Evolutionary conservation across 2,888 invertebrate species (phyloP), one percentile per base, ranked within the genome.

Genomic region (Gonocerus acuteangulatus): DNA sequence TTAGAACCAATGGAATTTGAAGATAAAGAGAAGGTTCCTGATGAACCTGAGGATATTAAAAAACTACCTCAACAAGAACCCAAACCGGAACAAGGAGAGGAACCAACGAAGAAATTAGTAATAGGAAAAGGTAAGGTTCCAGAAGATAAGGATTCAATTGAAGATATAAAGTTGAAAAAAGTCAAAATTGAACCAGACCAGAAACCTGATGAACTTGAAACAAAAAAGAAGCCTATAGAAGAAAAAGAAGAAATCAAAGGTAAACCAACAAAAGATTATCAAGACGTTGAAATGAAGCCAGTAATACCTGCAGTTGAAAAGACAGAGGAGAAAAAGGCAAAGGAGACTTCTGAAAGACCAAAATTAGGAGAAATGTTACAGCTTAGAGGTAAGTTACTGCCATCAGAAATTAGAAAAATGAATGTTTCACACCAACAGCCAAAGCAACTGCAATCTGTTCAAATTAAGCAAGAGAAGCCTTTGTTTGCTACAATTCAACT

Each of bases 101-200:
- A 67, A 16, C 65, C 67, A 61, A 74, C 73, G 67, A 56, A 54
- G 15, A 59, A 62, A 48, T 32, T 67, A 27, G 54, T 61, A 34
- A 34, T 68, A 18, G 68, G 68, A 2, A 68, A 68, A 64, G 69
- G 69, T 4, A 66, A 64, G 54, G 72, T 73, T 13, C 72, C 72
- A 58, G 70, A 71, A 36, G 68, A 70, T 68, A 67, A 69, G 70
- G 68, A 66, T 68, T 58, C 69, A 47, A 39, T 72, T n/a, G 77
- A 78, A 67, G 72, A 70, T 34, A 72, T 82, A 0, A 76, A 74
- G 45, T 71, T 82, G 11, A 81, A 79, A 69, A 80, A 80, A 70
- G 73, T 77, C 60, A 78, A 60, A 22, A 48, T 7, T 4, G 54
- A 71, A 65, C 69, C 21, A 70, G 72, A 66, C 62, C 68, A 62